Percentiles rank a stretch among this genome's conserved stretches.
These are phyloP conservation scores for Gryon sp. DNA, from an alignment of 1,140 invertebrate genomes.

Conservation along the genomic window DNA sequence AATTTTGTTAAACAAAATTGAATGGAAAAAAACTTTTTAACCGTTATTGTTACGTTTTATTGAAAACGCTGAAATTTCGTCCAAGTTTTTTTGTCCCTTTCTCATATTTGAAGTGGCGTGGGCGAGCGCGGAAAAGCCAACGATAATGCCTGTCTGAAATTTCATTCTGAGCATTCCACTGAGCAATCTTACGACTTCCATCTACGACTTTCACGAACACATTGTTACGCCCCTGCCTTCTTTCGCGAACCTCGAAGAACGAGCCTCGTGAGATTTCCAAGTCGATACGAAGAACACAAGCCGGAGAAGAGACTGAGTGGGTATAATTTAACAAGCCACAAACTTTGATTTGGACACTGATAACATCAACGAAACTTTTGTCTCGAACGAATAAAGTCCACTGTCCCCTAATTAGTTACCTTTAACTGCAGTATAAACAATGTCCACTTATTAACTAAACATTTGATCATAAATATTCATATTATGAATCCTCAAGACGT, in stretches of 20 bases:
- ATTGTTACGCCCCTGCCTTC: constrained; percentile 62
- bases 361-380: constrained; percentile 60
- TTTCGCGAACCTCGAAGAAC: constrained; percentile 54
- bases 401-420: constrained; percentile 57
- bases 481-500: neutral
- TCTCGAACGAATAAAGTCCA: constrained; percentile 53
- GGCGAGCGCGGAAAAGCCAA: constrained; percentile 45
- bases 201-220: constrained; percentile 60
- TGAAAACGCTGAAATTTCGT: constrained; percentile 51
- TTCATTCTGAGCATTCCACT: constrained; percentile 49
- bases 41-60: too few species aligned
- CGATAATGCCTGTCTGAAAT: constrained; percentile 49
- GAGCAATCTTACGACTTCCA: constrained; percentile 55
- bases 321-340: constrained; percentile 61
- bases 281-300: constrained; percentile 56
- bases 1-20: too few species aligned
- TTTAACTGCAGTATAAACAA: constrained; percentile 38
- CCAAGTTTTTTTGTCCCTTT: constrained; percentile 54
- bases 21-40: too few species aligned
- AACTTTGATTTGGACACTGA: constrained; percentile 61
- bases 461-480: constrained; percentile 42
- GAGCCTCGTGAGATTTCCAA: constrained; percentile 61
- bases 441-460: constrained; percentile 34
- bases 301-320: constrained; percentile 47
- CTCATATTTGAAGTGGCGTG: constrained; percentile 38